phyloP scores from a whole-genome alignment of 2,113 vertebrate genomes.

The Bombycilla garrulus region DNA sequence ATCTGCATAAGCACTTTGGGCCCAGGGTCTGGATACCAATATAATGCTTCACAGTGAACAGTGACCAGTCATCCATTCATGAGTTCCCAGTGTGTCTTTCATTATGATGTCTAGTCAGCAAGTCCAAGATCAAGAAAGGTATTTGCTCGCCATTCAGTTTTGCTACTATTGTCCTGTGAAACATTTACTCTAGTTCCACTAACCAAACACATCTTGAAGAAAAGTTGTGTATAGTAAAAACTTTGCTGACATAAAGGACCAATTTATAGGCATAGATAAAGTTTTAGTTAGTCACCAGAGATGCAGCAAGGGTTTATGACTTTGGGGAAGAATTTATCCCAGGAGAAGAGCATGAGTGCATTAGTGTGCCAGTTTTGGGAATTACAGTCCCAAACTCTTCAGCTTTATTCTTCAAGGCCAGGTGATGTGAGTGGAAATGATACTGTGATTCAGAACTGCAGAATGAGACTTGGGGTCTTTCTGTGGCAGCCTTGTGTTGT shows the following conservation, averaged over 20 bases:
- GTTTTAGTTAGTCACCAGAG: not conserved
- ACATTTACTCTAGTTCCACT: not conserved
- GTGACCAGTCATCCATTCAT: not conserved
- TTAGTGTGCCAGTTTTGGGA: not conserved
- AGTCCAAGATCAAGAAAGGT: not conserved
- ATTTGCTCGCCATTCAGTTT: not conserved
- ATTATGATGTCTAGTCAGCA: not conserved
- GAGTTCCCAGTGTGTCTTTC: not conserved
- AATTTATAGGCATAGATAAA: not conserved
- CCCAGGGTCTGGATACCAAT: not conserved
- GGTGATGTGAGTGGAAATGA: not conserved
- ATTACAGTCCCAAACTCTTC: not conserved
- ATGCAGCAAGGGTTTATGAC: not conserved
- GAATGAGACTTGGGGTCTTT: not conserved
- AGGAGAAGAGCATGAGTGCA: not conserved
- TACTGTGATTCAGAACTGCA: not conserved
- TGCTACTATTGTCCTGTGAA: not conserved
- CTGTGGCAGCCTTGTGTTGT: not conserved
- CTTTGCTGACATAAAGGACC: not conserved
- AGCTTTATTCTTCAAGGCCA: not conserved
- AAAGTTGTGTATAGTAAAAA: not conserved
- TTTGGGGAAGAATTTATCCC: not conserved
- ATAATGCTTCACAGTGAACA: not conserved
- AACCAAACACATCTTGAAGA: not conserved
- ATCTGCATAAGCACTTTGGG: not conserved